Conservation (phyloP, 2,888 invertebrate genomes). For the Coleophora flavipennella region DNA sequence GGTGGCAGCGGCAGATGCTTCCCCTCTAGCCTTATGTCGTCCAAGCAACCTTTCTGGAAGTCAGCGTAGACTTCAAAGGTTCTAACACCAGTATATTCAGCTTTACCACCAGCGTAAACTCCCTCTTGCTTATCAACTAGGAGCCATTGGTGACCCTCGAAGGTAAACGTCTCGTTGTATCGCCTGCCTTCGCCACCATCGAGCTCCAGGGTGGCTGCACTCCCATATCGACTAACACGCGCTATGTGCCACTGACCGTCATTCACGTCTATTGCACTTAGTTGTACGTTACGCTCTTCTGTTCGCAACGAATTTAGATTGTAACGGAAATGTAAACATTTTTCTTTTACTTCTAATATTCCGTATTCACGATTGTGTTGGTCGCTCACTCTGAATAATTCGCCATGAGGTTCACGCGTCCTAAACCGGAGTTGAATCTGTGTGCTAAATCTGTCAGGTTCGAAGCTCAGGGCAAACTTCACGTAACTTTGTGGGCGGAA, state of each 20-base stretch:
- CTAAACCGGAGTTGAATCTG: constrained; percentile 95
- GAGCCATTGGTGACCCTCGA: constrained; percentile 93
- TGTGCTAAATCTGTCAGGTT: constrained; percentile 92
- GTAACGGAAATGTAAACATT: constrained; percentile 90
- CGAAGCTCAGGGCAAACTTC: constrained; percentile 96
- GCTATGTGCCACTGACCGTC: constrained; percentile 98
- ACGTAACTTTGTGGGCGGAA: constrained; percentile 96
- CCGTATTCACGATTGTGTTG: constrained; percentile 96
- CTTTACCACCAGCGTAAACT: constrained; percentile 96
- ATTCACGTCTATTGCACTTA: constrained; percentile 91
- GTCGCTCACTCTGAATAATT: constrained; percentile 93
- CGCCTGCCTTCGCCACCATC: constrained; percentile 96
- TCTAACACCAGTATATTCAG: constrained; percentile 93
- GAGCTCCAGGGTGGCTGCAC: constrained; percentile 91
- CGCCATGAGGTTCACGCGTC: constrained; percentile 93
- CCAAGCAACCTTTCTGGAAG: constrained; percentile 89
- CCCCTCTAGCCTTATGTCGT: constrained; percentile 88
- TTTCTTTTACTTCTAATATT: constrained; percentile 92
- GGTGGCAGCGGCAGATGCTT: constrained; percentile 95
- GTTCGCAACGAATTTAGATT: constrained; percentile 93
- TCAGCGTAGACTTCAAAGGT: constrained; percentile 96
- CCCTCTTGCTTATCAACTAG: constrained; percentile 95
- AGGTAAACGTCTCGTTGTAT: constrained; percentile 93
- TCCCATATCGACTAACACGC: constrained; percentile 91
- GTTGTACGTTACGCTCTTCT: constrained; percentile 91